Evolutionary conservation across 1,140 invertebrate genomes (phyloP).

Genomic region (Matsumurasca onukii): DNA sequence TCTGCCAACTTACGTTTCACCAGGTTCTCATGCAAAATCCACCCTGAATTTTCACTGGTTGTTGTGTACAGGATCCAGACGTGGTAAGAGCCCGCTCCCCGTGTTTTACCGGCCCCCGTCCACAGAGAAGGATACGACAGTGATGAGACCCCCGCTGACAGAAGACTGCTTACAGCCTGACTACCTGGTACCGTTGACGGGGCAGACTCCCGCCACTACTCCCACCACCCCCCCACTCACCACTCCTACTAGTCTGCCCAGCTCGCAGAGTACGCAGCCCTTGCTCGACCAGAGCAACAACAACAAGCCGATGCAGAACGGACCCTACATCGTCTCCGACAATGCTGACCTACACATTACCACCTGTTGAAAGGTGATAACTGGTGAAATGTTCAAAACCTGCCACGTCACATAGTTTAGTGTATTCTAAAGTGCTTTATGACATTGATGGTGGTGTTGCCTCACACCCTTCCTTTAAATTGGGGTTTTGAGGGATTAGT

Average conservation of each 20-base stretch:
- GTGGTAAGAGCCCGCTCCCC: slow-evolving; percentile 63
- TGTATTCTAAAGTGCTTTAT: too few species aligned
- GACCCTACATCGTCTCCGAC: slow-evolving; percentile 35
- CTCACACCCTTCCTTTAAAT: too few species aligned
- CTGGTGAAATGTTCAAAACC: too few species aligned
- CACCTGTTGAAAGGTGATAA: too few species aligned
- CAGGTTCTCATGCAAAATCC: too few species aligned
- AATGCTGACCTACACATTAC: not conserved
- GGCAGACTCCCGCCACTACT: slow-evolving; percentile 24
- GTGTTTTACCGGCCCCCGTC: slow-evolving; percentile 60
- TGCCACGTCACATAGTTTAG: too few species aligned
- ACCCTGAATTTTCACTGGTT: too few species aligned
- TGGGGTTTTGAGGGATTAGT: too few species aligned
- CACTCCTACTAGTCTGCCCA: slow-evolving; percentile 37
- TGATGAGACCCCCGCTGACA: slow-evolving; percentile 56
- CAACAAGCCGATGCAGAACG: slow-evolving; percentile 32
- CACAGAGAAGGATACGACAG: slow-evolving; percentile 57
- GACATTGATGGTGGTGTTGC: too few species aligned
- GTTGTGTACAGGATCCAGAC: slow-evolving; percentile 66
- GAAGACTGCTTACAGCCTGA: slow-evolving; percentile 43
- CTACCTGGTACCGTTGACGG: slow-evolving; percentile 49
- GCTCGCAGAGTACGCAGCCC: slow-evolving; percentile 46
- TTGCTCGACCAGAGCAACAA: slow-evolving; percentile 41
- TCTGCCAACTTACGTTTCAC: too few species aligned
- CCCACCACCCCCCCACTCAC: slow-evolving; percentile 20